These are phyloP conservation scores for Augochlora pura DNA, from an alignment of 1,140 invertebrate species.

Conservation along the genomic window DNA sequence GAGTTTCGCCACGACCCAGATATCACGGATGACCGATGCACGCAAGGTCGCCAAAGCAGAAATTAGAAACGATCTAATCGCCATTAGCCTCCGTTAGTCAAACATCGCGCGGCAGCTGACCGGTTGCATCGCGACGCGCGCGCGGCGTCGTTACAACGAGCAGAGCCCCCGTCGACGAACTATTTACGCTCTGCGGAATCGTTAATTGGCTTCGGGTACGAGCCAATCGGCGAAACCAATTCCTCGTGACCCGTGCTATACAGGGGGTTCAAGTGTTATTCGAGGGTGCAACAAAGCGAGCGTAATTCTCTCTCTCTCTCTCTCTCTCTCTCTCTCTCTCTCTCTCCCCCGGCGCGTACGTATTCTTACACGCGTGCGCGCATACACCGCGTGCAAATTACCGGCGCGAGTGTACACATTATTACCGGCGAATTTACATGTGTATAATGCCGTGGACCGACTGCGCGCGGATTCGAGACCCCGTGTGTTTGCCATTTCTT, in stretches of 20 bases:
- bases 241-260: not conserved
- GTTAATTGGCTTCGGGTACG: not conserved
- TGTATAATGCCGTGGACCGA: not conserved
- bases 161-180: not conserved
- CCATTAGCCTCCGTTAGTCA: not conserved
- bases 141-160: not conserved
- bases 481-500: no score
- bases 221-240: conserved; percentile 3
- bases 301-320: conserved; percentile 6
- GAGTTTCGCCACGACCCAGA: no score
- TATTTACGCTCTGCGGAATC: not conserved
- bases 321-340: no score
- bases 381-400: conserved; percentile 5
- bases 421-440: conserved; percentile 22
- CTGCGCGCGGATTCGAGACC: not conserved
- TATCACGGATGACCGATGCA: no score
- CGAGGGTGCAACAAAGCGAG: not conserved
- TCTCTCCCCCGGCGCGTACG: no score
- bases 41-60: not conserved
- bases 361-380: not conserved
- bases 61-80: conserved; percentile 1
- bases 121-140: not conserved
- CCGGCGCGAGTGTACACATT: conserved; percentile 26
- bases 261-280: not conserved
- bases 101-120: not conserved